Evolutionary conservation across 1,140 invertebrate species (phyloP).

Genomic region (Kradibia gibbosae): DNA sequence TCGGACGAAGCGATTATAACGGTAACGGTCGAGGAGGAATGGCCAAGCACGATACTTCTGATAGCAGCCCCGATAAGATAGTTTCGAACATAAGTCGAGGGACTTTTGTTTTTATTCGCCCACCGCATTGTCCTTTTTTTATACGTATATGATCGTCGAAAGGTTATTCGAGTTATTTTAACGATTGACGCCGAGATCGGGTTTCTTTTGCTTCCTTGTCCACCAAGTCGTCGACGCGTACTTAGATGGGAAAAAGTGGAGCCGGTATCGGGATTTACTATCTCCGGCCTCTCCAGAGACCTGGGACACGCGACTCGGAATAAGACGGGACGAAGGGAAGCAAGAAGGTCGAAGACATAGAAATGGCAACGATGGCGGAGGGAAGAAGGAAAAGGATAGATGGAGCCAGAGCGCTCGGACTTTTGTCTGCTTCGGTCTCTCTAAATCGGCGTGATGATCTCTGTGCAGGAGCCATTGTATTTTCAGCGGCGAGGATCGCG

Average conservation of each 20-base stretch:
- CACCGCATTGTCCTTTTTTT: background rate
- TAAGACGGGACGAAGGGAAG: no score
- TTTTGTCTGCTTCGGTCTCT: constrained; percentile 11
- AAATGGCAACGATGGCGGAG: background rate
- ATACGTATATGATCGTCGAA: background rate
- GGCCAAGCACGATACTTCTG: background rate
- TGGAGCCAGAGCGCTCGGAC: background rate
- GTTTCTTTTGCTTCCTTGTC: background rate
- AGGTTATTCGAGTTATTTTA: constrained; percentile 14
- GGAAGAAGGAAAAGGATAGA: background rate
- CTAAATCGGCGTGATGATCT: constrained; percentile 20
- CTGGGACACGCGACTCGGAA: no score
- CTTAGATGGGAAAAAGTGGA: background rate
- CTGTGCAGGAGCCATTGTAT: background rate
- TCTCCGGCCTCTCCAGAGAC: constrained; percentile 10
- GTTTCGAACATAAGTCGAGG: background rate
- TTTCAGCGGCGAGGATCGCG: constrained; percentile 38
- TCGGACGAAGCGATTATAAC: background rate
- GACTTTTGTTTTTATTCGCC: background rate
- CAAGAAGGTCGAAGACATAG: background rate
- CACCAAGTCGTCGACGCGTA: background rate
- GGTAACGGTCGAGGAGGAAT: background rate
- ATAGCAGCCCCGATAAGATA: background rate
- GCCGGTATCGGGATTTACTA: constrained; percentile 10
- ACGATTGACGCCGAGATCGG: background rate